A percentile compares a stretch with the other conserved stretches of the same genome.
Evolutionary conservation across 1,140 invertebrate species (phyloP).

Genomic region (Orussus abietinus): DNA sequence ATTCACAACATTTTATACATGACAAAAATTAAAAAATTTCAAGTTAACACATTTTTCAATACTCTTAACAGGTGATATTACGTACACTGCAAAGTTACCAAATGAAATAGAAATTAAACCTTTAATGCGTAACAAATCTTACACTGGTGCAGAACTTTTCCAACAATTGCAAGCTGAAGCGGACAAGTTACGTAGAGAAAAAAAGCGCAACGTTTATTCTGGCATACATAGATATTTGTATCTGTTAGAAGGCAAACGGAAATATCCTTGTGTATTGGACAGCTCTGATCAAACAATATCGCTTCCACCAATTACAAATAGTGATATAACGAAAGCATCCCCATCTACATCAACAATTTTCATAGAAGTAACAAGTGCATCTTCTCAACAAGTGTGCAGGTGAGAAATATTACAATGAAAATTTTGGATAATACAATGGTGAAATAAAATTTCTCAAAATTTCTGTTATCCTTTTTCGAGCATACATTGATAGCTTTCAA

Average conservation of each 20-base stretch:
- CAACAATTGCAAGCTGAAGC: constrained; percentile 69
- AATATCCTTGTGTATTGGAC: constrained; percentile 70
- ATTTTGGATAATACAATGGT: constrained; percentile 11
- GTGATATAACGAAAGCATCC: constrained; percentile 72
- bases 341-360: constrained; percentile 64
- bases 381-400: constrained; percentile 64
- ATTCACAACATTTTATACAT: neutral
- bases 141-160: constrained; percentile 65
- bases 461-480: constrained; percentile 3
- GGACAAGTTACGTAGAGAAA: constrained; percentile 69
- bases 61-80: constrained; percentile 53
- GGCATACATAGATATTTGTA: constrained; percentile 81
- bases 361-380: constrained; percentile 72
- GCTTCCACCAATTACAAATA: constrained; percentile 81
- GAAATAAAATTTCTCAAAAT: constrained; percentile 2
- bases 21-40: constrained; percentile 2
- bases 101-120: constrained; percentile 62
- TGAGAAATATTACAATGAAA: constrained; percentile 15
- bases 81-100: constrained; percentile 64
- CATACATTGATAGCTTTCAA: neutral
- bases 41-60: constrained; percentile 4
- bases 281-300: constrained; percentile 64
- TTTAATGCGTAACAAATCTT: constrained; percentile 58
- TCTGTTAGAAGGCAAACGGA: constrained; percentile 68
- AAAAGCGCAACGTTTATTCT: constrained; percentile 74